phyloP scores from a whole-genome alignment of 2,113 vertebrate species.

The Xiphias gladius region DNA sequence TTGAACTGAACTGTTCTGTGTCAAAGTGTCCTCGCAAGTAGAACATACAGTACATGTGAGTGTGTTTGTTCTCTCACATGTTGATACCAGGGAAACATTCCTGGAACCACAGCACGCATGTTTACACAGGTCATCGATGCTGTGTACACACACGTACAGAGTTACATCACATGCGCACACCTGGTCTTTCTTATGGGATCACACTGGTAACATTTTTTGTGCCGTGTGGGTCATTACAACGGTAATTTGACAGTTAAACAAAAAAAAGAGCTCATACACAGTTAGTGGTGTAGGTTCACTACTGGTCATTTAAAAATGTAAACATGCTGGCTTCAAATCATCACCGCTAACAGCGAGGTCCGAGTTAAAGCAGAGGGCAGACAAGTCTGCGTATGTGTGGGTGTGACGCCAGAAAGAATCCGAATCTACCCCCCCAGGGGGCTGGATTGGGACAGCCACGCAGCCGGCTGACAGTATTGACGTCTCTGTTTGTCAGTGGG shows the following conservation, averaged over 20 bases:
- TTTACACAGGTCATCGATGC: conserved; percentile 11
- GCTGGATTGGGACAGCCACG: conserved; percentile 16
- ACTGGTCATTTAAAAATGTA: not conserved
- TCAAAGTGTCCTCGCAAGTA: not conserved
- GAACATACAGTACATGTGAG: not conserved
- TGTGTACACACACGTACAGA: conserved; percentile 8
- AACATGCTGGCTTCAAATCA: not conserved
- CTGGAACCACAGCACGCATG: not conserved
- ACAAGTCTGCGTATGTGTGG: conserved; percentile 38
- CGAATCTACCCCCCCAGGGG: not conserved
- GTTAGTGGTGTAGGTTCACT: not conserved
- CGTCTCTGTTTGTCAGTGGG: conserved; percentile 18
- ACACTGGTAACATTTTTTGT: not conserved
- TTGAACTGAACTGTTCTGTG: not conserved
- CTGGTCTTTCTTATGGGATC: not conserved
- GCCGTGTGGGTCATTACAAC: not conserved
- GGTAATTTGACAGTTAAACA: not conserved
- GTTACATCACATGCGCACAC: conserved; percentile 4
- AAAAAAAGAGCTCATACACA: not conserved
- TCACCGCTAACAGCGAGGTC: not conserved
- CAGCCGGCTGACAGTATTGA: conserved; percentile 47
- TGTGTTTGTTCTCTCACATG: conserved; percentile 19
- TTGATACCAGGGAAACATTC: conserved; percentile 17
- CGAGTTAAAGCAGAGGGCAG: conserved; percentile 18
- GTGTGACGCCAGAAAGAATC: conserved; percentile 30